These are phyloP conservation scores for Lophura swinhoii DNA, from an alignment of 2,797 vertebrate genomes.

Conservation along the genomic window DNA sequence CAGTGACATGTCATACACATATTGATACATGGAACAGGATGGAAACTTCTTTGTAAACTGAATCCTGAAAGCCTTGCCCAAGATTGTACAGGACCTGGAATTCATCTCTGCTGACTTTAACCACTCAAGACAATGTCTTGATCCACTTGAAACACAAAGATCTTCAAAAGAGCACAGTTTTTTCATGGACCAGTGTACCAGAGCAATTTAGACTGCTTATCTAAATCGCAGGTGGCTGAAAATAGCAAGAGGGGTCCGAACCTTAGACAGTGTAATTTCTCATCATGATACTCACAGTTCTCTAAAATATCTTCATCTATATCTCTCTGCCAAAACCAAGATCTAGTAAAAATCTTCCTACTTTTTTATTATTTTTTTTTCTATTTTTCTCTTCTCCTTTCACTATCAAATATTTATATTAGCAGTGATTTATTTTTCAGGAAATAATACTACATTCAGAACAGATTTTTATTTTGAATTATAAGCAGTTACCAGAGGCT, in stretches of 20 bases:
- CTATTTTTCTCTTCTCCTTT: neutral
- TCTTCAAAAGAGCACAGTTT: neutral
- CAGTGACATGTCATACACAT: neutral
- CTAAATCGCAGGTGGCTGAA: neutral
- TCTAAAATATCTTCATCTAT: neutral
- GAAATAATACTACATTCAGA: neutral
- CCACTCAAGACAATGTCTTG: neutral
- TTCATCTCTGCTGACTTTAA: neutral
- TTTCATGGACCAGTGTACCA: neutral
- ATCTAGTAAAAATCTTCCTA: neutral
- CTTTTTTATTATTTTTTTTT: neutral
- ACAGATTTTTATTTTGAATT: neutral
- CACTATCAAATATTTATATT: neutral
- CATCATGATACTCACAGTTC: neutral
- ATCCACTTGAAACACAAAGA: neutral
- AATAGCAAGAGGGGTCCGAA: neutral
- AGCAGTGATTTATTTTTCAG: neutral
- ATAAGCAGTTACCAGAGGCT: neutral
- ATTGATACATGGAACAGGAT: neutral
- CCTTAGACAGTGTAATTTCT: neutral
- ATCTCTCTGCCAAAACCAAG: neutral
- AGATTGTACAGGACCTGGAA: neutral
- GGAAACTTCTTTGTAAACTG: neutral
- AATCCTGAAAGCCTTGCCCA: neutral
- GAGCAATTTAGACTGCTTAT: neutral